Percentiles rank a stretch among this genome's conserved stretches.
phyloP scores from a whole-genome alignment of 2,888 invertebrate species.

The Ypsolopha scabrella region DNA sequence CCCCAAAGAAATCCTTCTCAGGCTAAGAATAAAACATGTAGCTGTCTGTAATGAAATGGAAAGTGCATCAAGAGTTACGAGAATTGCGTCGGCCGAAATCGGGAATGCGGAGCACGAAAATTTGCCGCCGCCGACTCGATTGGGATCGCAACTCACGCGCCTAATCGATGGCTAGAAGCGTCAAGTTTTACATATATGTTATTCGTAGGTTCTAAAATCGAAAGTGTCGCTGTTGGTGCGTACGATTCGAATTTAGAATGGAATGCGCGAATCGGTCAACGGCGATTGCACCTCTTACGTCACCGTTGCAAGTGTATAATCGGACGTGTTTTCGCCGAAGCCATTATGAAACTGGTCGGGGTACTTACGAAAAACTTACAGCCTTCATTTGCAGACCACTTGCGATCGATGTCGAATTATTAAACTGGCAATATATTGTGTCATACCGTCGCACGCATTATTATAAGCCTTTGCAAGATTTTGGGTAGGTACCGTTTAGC shows the following conservation, averaged over 20 bases:
- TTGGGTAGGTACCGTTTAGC: neutral
- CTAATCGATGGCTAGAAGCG: constrained; percentile 6
- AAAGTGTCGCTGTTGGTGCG: constrained; percentile 35
- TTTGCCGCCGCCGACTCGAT: constrained; percentile 11
- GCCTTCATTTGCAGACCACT: neutral
- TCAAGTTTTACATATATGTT: constrained; percentile 9
- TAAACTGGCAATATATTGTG: neutral
- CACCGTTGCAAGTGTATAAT: constrained; percentile 12
- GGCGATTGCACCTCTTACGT: constrained; percentile 10
- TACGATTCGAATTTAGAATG: constrained; percentile 25
- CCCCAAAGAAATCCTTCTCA: constrained; percentile 7
- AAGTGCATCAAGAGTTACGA: constrained; percentile 31
- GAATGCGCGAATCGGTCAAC: constrained; percentile 18
- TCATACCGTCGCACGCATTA: neutral
- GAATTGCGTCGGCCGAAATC: constrained; percentile 19
- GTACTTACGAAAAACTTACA: constrained; percentile 30
- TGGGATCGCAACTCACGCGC: constrained; percentile 17
- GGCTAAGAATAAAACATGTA: constrained; percentile 25
- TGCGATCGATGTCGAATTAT: neutral
- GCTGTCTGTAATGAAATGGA: constrained; percentile 35
- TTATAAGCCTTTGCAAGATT: neutral
- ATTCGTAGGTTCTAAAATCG: constrained; percentile 33
- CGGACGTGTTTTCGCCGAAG: constrained; percentile 10
- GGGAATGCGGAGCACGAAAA: constrained; percentile 32
- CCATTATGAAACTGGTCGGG: constrained; percentile 28